These are phyloP conservation scores for Oryzaephilus surinamensis DNA, from an alignment of 1,140 invertebrate genomes.

Conservation along the genomic window DNA sequence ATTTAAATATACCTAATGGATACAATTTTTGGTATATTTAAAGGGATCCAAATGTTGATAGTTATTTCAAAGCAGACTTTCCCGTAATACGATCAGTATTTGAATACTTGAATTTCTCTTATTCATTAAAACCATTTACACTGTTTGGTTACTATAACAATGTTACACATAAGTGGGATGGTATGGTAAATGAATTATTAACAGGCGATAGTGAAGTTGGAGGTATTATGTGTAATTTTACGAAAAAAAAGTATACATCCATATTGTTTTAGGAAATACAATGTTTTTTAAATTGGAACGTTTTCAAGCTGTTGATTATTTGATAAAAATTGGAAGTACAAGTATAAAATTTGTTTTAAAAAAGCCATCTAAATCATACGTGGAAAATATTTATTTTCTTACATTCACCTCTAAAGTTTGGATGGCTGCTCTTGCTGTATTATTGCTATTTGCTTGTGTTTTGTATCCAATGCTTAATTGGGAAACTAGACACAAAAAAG, in stretches of 20 bases:
- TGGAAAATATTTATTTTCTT: slow-evolving; percentile 19
- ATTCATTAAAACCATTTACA: slow-evolving; percentile 8
- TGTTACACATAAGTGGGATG: slow-evolving; percentile 12
- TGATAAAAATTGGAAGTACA: too few relatives aligned
- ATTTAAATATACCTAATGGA: too few relatives aligned
- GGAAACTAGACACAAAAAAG: slow-evolving; percentile 8
- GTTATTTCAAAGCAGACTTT: slow-evolving; percentile 4
- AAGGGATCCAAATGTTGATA: slow-evolving; percentile 2
- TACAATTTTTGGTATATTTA: too few relatives aligned
- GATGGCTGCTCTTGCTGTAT: slow-evolving; percentile 8
- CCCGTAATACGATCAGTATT: slow-evolving; percentile 3
- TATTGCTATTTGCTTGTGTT: not conserved
- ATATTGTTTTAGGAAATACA: too few relatives aligned
- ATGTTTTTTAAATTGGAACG: too few relatives aligned
- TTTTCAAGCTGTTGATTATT: too few relatives aligned
- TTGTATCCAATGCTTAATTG: slow-evolving; percentile 2
- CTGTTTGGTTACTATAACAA: slow-evolving; percentile 16
- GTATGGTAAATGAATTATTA: slow-evolving; percentile 13
- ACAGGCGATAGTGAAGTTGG: too few relatives aligned
- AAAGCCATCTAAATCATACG: slow-evolving; percentile 18
- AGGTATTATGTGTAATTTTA: too few relatives aligned
- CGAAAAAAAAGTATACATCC: too few relatives aligned
- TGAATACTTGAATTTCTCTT: slow-evolving; percentile 16
- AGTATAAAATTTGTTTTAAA: slow-evolving; percentile 19
- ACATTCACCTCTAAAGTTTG: slow-evolving; percentile 19